Percentiles rank a stretch among this genome's conserved stretches.
phyloP scores from a whole-genome alignment of 2,888 invertebrate genomes.

The Julus scandinavius region DNA sequence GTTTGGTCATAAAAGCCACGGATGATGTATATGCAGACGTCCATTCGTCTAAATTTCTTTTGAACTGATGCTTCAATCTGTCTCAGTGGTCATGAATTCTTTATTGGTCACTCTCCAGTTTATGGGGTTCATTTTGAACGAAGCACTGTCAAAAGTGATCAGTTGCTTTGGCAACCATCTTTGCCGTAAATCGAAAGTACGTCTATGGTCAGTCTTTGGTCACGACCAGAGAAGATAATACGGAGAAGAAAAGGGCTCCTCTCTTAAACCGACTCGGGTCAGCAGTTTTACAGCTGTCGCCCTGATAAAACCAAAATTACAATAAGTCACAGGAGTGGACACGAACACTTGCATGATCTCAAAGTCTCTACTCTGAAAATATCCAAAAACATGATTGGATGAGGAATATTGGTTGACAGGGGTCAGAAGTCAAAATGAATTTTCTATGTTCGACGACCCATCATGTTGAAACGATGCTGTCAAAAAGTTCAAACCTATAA shows the following conservation, averaged over 20 bases:
- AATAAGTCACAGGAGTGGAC: not conserved
- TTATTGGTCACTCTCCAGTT: constrained; percentile 50
- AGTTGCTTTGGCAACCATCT: constrained; percentile 42
- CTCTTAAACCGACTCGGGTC: constrained; percentile 35
- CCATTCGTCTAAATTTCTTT: constrained; percentile 40
- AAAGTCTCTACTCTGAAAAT: not conserved
- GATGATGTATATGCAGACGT: constrained; percentile 32
- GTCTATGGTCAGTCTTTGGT: constrained; percentile 7
- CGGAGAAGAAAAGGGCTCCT: constrained; percentile 12
- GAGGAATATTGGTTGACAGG: not conserved
- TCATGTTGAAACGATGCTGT: not conserved
- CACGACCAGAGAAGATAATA: constrained; percentile 8
- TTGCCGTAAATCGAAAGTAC: not conserved
- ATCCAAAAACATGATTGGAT: not conserved
- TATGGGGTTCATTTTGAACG: constrained; percentile 49
- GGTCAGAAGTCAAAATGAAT: not conserved
- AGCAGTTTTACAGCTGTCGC: constrained; percentile 35
- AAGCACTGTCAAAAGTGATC: constrained; percentile 35
- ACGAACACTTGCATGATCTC: not conserved
- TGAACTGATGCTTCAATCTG: constrained; percentile 44
- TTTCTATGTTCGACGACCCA: not conserved
- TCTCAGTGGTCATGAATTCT: constrained; percentile 49
- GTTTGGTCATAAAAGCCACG: constrained; percentile 12
- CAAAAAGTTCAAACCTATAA: not conserved
- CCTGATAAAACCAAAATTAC: constrained; percentile 22